Base-by-base conservation (phyloP, 2,888 invertebrate species). In the Diarsia dahlii region DNA sequence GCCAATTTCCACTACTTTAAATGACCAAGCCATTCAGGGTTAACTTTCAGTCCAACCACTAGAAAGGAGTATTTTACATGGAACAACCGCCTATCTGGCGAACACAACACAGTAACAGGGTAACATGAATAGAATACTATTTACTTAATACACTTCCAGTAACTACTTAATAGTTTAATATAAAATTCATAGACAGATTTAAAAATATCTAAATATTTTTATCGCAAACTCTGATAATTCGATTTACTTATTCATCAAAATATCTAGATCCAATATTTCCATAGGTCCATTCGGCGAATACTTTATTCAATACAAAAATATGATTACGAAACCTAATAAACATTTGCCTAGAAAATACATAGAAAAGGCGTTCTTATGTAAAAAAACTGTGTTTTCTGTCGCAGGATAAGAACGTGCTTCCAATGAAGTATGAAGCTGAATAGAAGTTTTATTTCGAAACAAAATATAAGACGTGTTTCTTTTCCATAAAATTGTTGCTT, bases 301-400 rank as follows among this genome's bases (percentile, higher is more conserved):
- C 73, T 82, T 73, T 76, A 74, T 81, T 81, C 68, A 76, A 69
- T 77, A 82, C 68, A 77, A 54, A 83, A 85, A 85, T 85, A 74
- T 82, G 77, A 77, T 85, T 74, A 85, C 65, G 28, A 66, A 82
- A 74, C 65, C 65, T 74, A 81, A 85, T 77, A 83, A 85, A 81
- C 20, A 69, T 77, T 81, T 81, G 71, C 85, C 81, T 81, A 81
- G 52, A 82, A 76, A 82, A 81, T 81, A 65, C 13, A 69, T 81
- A 71, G 77, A 71, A 77, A 58, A 69, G 34, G 54, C 46, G 34
- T 54, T 66, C n/a, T 81, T 58, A 45, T 71, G 60, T 71, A 71
- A 62, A 83, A 75, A 72, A 70, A 70, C 45, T 9, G 9, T 66
- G 70, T 81, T 81, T 72, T 72, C 70, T 70, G 66, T 81, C 71